phyloP scores from a whole-genome alignment of 2,797 vertebrate species.

The Borostomias antarcticus region DNA sequence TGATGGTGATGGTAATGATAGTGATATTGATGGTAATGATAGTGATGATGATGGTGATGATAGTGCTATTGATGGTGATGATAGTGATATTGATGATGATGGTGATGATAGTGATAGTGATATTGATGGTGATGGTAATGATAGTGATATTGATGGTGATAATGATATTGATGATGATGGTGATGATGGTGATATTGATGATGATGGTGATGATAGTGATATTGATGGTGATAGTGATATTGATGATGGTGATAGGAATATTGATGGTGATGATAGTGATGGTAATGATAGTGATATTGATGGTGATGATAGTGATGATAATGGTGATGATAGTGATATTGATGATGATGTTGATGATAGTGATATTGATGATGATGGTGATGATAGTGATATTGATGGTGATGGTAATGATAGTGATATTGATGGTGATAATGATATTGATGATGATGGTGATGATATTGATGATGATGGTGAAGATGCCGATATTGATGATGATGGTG shows the following conservation, averaged over 20 bases:
- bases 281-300: background rate
- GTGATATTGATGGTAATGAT: background rate
- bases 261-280: too few species aligned
- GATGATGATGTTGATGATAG: too few species aligned
- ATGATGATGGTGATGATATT: background rate
- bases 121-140: too few species aligned
- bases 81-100: too few species aligned
- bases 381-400: background rate
- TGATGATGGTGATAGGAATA: too few species aligned
- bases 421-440: background rate
- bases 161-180: background rate
- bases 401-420: background rate
- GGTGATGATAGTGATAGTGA: too few species aligned
- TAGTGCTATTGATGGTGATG: too few species aligned
- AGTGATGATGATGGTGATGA: background rate
- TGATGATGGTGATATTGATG: background rate
- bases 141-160: too few species aligned
- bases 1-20: background rate
- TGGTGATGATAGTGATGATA: too few species aligned
- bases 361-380: too few species aligned
- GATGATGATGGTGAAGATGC: background rate
- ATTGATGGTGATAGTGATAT: background rate
- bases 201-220: background rate
- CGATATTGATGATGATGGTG: background rate
- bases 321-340: too few species aligned